Evolutionary conservation across 2,113 vertebrate genomes (phyloP).

Genomic region (Oncorhynchus nerka): DNA sequence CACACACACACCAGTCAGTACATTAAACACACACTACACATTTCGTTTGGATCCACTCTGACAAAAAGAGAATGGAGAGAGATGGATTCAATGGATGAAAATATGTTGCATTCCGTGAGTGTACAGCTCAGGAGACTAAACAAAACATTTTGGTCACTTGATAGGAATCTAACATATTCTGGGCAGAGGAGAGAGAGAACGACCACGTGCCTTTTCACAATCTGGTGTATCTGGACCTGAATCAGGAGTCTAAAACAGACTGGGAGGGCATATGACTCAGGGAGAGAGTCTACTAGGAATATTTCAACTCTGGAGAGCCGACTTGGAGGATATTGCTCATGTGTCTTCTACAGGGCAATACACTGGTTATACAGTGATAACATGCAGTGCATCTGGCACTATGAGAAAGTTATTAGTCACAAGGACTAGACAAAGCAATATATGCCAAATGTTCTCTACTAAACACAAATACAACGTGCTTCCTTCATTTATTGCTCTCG

Average conservation of each 20-base stretch:
- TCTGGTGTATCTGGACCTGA: slow-evolving; percentile 2
- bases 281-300: slow-evolving; percentile 29
- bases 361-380: slow-evolving; percentile 33
- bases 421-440: background rate
- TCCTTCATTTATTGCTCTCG: background rate
- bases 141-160: slow-evolving; percentile 38
- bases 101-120: slow-evolving; percentile 34
- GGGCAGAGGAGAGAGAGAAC: slow-evolving; percentile 20
- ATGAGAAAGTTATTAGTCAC: slow-evolving; percentile 47
- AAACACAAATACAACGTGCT: background rate
- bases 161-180: slow-evolving; percentile 6
- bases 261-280: background rate
- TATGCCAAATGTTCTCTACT: background rate
- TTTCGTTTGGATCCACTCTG: slow-evolving; percentile 11
- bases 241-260: background rate
- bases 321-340: slow-evolving; percentile 58
- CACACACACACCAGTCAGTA: background rate
- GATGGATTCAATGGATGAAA: slow-evolving; percentile 44
- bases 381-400: slow-evolving; percentile 62
- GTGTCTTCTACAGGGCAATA: slow-evolving; percentile 46
- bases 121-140: slow-evolving; percentile 30
- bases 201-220: slow-evolving; percentile 6
- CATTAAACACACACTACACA: slow-evolving; percentile 36
- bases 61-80: slow-evolving; percentile 24
- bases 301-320: slow-evolving; percentile 47